Percentiles rank a stretch among this genome's conserved stretches.
phyloP scores from a whole-genome alignment of 2,888 invertebrate species.

The Lasioglossum zephyrum region DNA sequence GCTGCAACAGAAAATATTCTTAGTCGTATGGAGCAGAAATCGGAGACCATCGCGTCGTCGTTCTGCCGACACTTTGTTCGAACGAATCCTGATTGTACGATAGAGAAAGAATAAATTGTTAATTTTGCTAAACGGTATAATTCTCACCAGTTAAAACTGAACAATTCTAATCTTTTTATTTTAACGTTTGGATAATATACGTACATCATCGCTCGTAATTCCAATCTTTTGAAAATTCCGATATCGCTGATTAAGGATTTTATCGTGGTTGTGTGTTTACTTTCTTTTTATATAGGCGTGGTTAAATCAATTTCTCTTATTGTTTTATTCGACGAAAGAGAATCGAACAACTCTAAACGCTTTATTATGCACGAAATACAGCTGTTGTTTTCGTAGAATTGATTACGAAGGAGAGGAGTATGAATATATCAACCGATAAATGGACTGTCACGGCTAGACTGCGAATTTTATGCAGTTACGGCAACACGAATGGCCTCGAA shows the following conservation, averaged over 20 bases:
- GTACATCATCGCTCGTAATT: background rate
- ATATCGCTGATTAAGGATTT: background rate
- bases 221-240: background rate
- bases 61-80: background rate
- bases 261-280: background rate
- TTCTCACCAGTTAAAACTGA: background rate
- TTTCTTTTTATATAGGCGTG: background rate
- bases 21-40: background rate
- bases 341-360: background rate
- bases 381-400: background rate
- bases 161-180: background rate
- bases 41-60: no score
- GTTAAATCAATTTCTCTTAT: background rate
- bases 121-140: background rate
- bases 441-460: background rate
- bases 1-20: conserved; percentile 86
- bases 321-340: background rate
- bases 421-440: background rate
- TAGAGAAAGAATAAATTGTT: background rate
- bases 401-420: background rate
- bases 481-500: background rate
- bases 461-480: background rate
- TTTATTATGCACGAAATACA: background rate
- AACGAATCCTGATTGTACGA: background rate
- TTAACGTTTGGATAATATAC: background rate